Conservation (phyloP, 2,888 invertebrate genomes). For the Falcaria lacertinaria region DNA sequence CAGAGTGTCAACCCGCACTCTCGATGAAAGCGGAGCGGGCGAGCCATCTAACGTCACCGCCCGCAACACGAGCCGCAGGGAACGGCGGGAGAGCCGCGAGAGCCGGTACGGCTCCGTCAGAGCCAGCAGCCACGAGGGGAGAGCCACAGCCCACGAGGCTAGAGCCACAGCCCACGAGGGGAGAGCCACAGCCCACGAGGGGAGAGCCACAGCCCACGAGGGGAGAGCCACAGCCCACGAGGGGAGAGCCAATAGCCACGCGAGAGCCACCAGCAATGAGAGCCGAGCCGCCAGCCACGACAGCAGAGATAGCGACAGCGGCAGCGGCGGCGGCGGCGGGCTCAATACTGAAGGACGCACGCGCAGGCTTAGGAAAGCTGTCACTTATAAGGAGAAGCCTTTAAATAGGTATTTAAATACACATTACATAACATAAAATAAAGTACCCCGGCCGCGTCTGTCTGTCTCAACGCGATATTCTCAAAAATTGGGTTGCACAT, state of each 20-base stretch:
- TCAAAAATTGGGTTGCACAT: no score
- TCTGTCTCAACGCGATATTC: no score
- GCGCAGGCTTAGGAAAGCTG: constrained; percentile 42
- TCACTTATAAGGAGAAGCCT: constrained; percentile 66
- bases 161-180: neutral
- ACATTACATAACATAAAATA: no score
- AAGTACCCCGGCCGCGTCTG: no score
- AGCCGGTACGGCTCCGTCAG: neutral
- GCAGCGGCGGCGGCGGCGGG: constrained; percentile 21
- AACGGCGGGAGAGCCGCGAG: neutral
- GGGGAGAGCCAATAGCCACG: neutral
- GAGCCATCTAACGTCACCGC: neutral
- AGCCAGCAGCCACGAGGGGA: neutral
- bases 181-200: constrained; percentile 3
- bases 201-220: constrained; percentile 3
- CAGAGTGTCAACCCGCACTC: no score
- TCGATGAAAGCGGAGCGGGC: no score
- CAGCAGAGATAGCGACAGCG: constrained; percentile 26
- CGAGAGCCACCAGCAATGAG: constrained; percentile 3
- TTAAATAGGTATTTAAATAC: constrained; percentile 54
- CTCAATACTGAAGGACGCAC: constrained; percentile 29
- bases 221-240: no score
- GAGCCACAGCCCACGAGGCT: neutral
- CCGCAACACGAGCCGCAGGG: neutral
- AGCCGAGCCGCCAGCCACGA: constrained; percentile 5